Conservation (phyloP, 2,113 vertebrate genomes). For the Fulmarus glacialis region DNA sequence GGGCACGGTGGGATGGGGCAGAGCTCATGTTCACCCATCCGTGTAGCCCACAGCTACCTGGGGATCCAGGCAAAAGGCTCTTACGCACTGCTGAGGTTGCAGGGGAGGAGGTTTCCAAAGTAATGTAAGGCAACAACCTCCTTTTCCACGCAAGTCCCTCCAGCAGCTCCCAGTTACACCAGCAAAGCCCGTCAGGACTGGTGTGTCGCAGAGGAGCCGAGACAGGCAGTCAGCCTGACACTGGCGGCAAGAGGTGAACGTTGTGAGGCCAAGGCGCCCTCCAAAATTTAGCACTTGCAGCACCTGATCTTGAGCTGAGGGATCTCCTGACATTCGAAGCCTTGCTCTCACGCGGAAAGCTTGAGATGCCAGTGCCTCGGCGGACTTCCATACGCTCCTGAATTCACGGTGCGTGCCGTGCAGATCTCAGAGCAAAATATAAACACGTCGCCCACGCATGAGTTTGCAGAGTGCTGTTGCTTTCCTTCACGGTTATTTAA, state of each 20-base stretch:
- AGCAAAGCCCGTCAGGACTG: background rate
- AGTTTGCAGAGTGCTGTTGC: background rate
- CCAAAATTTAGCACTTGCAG: background rate
- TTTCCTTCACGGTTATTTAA: background rate
- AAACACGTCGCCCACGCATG: accelerated
- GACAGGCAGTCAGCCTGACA: background rate
- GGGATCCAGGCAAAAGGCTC: background rate
- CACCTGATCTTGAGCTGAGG: background rate
- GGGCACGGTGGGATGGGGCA: background rate
- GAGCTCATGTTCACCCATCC: background rate
- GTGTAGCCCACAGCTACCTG: background rate
- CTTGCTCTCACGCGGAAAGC: background rate
- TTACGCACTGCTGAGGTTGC: background rate
- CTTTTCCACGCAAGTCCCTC: background rate
- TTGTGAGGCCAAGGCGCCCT: background rate
- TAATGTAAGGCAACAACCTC: background rate
- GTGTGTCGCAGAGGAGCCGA: background rate
- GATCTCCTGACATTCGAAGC: background rate
- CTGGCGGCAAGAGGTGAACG: background rate
- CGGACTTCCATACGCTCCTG: accelerated
- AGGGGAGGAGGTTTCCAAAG: background rate
- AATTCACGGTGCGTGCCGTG: accelerated
- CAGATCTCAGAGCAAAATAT: background rate
- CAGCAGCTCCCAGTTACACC: background rate
- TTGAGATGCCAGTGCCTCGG: no score